Evolutionary conservation across 2,888 invertebrate genomes (phyloP).

Genomic region (Charanyca ferruginea): DNA sequence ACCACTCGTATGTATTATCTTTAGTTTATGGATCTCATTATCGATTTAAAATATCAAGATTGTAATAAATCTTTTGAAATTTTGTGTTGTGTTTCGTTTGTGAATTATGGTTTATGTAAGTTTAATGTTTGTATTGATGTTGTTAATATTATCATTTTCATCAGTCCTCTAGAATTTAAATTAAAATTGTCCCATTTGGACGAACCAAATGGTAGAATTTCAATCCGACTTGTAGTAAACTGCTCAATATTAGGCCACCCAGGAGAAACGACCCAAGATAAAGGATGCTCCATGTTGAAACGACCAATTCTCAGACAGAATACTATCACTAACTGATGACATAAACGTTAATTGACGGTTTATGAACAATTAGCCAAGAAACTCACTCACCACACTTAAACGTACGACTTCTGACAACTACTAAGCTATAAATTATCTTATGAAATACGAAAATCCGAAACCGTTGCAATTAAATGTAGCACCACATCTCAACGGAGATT

Average conservation of each 20-base stretch:
- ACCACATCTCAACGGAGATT: slow-evolving; percentile 40
- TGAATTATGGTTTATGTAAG: slow-evolving; percentile 30
- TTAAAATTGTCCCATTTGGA: too few relatives aligned
- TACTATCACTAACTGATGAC: slow-evolving; percentile 4
- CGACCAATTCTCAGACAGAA: background rate
- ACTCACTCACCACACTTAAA: slow-evolving; percentile 30
- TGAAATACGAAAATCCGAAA: slow-evolving; percentile 45
- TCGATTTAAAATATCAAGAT: slow-evolving; percentile 65
- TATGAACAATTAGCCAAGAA: slow-evolving; percentile 34
- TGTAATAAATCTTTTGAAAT: slow-evolving; percentile 58
- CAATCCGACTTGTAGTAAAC: too few relatives aligned
- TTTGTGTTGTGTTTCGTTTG: slow-evolving; percentile 42
- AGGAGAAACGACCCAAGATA: background rate
- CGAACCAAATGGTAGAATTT: too few relatives aligned
- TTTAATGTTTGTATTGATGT: slow-evolving; percentile 15
- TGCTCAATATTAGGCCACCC: background rate
- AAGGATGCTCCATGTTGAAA: background rate
- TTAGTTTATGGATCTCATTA: slow-evolving; percentile 68
- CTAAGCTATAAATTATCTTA: slow-evolving; percentile 46
- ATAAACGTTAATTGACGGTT: slow-evolving; percentile 29
- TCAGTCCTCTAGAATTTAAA: background rate
- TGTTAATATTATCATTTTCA: slow-evolving; percentile 1
- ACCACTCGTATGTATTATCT: slow-evolving; percentile 61
- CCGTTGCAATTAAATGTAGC: slow-evolving; percentile 48
- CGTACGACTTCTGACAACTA: slow-evolving; percentile 18